Percentiles rank a stretch among this genome's conserved stretches.
phyloP scores from a whole-genome alignment of 23 tunicate genomes.

The Styela clava region DNA sequence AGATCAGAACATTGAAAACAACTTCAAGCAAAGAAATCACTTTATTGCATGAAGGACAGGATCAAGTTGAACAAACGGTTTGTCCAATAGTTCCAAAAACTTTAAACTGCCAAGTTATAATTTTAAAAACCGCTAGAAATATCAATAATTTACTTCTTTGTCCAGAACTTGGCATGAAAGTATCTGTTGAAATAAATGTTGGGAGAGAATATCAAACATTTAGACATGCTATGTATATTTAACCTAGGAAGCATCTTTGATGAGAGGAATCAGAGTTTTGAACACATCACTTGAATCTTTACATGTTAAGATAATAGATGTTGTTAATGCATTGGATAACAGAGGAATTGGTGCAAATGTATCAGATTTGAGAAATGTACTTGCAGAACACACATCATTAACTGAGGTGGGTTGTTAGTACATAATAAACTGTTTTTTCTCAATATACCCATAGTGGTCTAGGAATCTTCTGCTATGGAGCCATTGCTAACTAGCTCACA shows the following conservation, averaged over 20 bases:
- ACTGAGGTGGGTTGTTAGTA: constrained; percentile 17
- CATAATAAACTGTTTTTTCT: too few species aligned
- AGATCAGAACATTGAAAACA: neutral
- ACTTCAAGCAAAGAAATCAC: neutral
- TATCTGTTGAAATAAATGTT: too few species aligned
- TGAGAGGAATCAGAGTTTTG: constrained; percentile 9
- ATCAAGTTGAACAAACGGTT: constrained; percentile 6
- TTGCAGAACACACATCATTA: constrained; percentile 18
- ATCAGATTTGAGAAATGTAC: constrained; percentile 20
- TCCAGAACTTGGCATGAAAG: too few species aligned
- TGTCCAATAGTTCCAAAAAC: too few species aligned
- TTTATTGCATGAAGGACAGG: constrained; percentile 25
- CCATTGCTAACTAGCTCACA: too few species aligned
- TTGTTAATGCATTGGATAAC: constrained; percentile 25
- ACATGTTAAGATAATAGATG: neutral
- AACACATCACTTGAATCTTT: neutral
- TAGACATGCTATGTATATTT: too few species aligned
- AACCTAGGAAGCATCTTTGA: neutral
- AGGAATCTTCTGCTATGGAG: too few species aligned
- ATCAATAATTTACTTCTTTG: too few species aligned
- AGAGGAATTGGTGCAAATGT: constrained; percentile 13
- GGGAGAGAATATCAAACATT: too few species aligned
- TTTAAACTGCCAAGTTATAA: too few species aligned
- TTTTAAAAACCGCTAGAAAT: too few species aligned
- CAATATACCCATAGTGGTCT: too few species aligned